A percentile compares a stretch with the other conserved stretches of the same genome.
Conservation (phyloP, 1,140 invertebrate genomes). For the Euwallacea similis region DNA sequence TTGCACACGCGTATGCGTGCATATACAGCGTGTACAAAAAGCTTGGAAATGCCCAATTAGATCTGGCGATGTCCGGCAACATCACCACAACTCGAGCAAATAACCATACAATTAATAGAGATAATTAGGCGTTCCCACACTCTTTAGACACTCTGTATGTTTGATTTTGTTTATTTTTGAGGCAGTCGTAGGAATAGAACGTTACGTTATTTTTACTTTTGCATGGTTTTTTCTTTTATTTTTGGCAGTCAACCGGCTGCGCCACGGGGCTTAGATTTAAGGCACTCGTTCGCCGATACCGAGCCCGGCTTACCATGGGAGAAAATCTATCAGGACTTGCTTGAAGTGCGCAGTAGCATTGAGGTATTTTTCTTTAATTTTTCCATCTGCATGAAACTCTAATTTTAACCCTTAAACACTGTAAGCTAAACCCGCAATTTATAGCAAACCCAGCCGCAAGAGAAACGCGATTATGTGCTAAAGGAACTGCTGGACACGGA, state of each 20-base stretch:
- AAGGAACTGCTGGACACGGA: conserved; percentile 96
- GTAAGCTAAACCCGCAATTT: conserved; percentile 4
- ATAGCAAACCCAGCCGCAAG: conserved; percentile 60
- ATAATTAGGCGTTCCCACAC: too few species aligned
- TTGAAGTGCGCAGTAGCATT: conserved; percentile 55
- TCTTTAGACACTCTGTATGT: too few species aligned
- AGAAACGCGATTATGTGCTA: conserved; percentile 94
- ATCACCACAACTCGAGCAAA: too few species aligned
- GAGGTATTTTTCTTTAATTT: conserved; percentile 43
- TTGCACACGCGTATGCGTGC: too few species aligned
- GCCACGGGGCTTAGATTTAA: conserved; percentile 27
- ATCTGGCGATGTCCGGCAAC: too few species aligned
- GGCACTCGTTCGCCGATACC: conserved; percentile 32
- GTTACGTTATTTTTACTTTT: conserved; percentile 12
- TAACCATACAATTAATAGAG: too few species aligned
- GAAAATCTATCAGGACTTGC: conserved; percentile 82
- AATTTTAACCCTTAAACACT: neutral
- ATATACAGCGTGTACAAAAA: too few species aligned
- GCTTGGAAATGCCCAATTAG: too few species aligned
- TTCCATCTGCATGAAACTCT: neutral
- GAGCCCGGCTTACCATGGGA: conserved; percentile 63
- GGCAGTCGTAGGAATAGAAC: too few species aligned
- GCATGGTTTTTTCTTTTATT: conserved; percentile 32
- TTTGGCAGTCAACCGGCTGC: conserved; percentile 41
- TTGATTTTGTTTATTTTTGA: too few species aligned